These are phyloP conservation scores for Thryonomys swinderianus DNA, from an alignment of 2,113 vertebrate species.

Conservation along the genomic window DNA sequence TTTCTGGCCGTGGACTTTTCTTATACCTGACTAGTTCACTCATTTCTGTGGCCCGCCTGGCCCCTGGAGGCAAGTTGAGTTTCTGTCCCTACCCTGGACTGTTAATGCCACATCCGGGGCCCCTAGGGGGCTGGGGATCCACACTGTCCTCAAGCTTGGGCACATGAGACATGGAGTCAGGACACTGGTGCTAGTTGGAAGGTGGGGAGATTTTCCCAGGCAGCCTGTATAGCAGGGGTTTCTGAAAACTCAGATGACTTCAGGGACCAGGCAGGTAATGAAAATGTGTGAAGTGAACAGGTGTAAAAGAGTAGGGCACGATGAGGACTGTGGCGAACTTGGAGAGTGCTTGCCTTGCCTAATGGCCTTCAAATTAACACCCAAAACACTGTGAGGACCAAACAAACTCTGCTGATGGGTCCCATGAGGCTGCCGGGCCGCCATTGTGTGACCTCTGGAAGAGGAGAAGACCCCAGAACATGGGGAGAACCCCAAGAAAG, in stretches of 20 bases:
- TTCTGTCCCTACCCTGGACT: not conserved
- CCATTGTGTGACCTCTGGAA: slow-evolving; percentile 68
- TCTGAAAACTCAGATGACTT: slow-evolving; percentile 47
- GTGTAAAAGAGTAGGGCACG: slow-evolving; percentile 50
- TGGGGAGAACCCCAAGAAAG: slow-evolving; percentile 19
- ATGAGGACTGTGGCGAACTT: slow-evolving; percentile 78
- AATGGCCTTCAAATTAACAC: slow-evolving; percentile 63
- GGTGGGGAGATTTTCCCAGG: not conserved
- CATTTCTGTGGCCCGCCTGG: slow-evolving; percentile 73
- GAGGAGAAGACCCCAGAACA: slow-evolving; percentile 14
- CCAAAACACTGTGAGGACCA: slow-evolving; percentile 74
- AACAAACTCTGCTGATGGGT: slow-evolving; percentile 71
- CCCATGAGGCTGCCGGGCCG: slow-evolving; percentile 5
- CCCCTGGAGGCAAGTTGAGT: slow-evolving; percentile 58
- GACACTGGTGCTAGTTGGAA: not conserved
- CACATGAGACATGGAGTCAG: not conserved
- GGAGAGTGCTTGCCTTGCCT: slow-evolving; percentile 63
- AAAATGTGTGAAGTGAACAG: slow-evolving; percentile 40
- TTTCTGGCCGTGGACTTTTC: slow-evolving; percentile 76
- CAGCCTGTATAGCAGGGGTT: not conserved
- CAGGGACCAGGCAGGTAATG: slow-evolving; percentile 68
- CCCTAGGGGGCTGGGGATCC: not conserved
- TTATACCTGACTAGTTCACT: slow-evolving; percentile 68
- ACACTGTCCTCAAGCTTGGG: not conserved
- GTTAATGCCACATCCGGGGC: not conserved